Evolutionary conservation across 2,113 vertebrate species (phyloP), one percentile per base, ranked within the genome.

Genomic region (Albula goreensis): DNA sequence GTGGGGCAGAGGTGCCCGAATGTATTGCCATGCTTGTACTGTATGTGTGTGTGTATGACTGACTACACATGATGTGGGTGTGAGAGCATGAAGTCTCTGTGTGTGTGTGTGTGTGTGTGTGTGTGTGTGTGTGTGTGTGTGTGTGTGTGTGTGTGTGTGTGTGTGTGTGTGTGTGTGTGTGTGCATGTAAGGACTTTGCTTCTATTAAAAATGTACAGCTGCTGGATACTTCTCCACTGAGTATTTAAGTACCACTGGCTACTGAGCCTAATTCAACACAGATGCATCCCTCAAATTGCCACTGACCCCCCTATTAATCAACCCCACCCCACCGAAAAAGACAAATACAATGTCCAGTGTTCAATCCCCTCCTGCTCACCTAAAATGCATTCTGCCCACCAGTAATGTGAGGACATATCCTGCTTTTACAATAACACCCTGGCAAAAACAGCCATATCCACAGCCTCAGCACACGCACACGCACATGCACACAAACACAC

Each of bases 241-340:
- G 92, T 91, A 83, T 93, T 92, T 93, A 92, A 92, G 93, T 90
- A 89, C 90, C 91, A 92, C 90, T 92, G 91, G 93, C 93, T 94
- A 94, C 93, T 93, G 91, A 90, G 92, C 89, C 90, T 94, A 94
- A 95, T 94, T 94, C 92, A 95, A 93, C 92, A 91, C 93, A 94
- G 93, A 95, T 93, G 85, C 85, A 17, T 48, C 11, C 49, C 17
- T 66, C 25, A 17, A 92, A 92, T 92, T 92, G 91, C 92, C 91
- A 89, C 83, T 85, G 74, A 25, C 13, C 83, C 83, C 83, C 74
- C 12, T 48, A 77, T 70, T 15, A 66, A 9, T 56, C 13, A 51
- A 50, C 49, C 41, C 41, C 19, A 89, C 91, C 89, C 48, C 57
- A 85, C 79, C 79, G 81, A 48, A 81, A 22, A 57, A 41, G 4